Percentiles rank a stretch among this genome's conserved stretches.
These are phyloP conservation scores for Lumbricus terrestris DNA, from an alignment of 2,888 invertebrate species.

Conservation along the genomic window DNA sequence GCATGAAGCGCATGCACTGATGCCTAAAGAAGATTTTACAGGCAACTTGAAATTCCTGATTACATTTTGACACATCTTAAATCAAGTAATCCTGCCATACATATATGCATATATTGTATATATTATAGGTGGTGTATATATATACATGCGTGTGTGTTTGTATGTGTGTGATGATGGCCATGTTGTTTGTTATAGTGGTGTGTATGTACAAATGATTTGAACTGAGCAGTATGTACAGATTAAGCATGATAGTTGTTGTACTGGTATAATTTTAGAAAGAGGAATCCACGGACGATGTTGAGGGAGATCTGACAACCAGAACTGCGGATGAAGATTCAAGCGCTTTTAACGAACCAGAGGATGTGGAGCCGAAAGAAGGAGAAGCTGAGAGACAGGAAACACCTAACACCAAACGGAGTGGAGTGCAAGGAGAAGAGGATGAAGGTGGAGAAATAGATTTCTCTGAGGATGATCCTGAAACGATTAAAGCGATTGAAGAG, in stretches of 20 bases:
- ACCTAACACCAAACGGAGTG: slow-evolving; percentile 22
- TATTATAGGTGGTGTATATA: too few species aligned
- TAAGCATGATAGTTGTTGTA: background rate
- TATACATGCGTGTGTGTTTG: too few species aligned
- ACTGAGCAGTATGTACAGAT: background rate
- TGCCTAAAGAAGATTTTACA: background rate
- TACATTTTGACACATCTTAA: too few species aligned
- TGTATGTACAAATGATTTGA: background rate
- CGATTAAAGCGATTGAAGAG: background rate
- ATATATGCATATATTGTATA: background rate
- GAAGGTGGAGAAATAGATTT: background rate
- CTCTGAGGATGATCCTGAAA: background rate
- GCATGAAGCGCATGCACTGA: background rate
- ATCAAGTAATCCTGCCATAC: background rate
- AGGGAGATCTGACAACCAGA: background rate
- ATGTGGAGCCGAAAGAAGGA: background rate
- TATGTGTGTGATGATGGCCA: background rate
- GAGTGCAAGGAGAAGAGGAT: background rate
- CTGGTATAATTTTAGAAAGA: background rate
- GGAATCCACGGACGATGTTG: background rate
- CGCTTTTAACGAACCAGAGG: background rate
- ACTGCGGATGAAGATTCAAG: background rate
- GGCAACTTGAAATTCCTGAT: background rate
- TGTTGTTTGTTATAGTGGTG: background rate
- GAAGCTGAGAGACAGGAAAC: background rate